A percentile compares a stretch with the other conserved stretches of the same genome.
phyloP scores from a whole-genome alignment of 1,140 invertebrate species.

The Nixonia krombeini region DNA sequence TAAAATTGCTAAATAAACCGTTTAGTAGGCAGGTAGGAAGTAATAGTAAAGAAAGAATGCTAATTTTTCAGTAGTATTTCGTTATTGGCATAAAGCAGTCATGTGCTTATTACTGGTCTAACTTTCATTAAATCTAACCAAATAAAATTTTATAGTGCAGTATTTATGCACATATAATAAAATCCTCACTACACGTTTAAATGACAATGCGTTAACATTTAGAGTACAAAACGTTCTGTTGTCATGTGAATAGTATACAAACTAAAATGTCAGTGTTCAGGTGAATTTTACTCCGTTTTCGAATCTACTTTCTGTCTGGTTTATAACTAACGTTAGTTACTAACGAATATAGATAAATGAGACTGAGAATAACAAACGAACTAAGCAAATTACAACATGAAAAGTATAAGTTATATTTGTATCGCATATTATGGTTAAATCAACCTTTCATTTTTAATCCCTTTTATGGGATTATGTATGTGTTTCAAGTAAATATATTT shows the following conservation, averaged over 20 bases:
- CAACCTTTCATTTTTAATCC: no score
- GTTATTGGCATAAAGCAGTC: not conserved
- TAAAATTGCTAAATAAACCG: no score
- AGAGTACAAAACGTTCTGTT: not conserved
- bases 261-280: not conserved
- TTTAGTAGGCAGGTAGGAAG: no score
- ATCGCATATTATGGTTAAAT: no score
- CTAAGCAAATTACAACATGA: no score
- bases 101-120: not conserved
- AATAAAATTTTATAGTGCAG: no score
- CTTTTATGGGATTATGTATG: no score
- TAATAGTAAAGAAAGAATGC: not conserved
- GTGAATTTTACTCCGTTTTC: not conserved
- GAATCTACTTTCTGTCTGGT: not conserved
- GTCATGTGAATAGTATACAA: not conserved
- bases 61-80: not conserved
- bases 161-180: no score
- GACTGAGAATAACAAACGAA: not conserved
- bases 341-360: not conserved
- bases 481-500: no score
- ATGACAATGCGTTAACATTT: not conserved
- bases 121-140: conserved; percentile 1
- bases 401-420: no score
- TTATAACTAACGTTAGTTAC: not conserved
- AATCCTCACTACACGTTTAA: not conserved